phyloP scores from a whole-genome alignment of 1,140 invertebrate species.

The Latrodectus geometricus region DNA sequence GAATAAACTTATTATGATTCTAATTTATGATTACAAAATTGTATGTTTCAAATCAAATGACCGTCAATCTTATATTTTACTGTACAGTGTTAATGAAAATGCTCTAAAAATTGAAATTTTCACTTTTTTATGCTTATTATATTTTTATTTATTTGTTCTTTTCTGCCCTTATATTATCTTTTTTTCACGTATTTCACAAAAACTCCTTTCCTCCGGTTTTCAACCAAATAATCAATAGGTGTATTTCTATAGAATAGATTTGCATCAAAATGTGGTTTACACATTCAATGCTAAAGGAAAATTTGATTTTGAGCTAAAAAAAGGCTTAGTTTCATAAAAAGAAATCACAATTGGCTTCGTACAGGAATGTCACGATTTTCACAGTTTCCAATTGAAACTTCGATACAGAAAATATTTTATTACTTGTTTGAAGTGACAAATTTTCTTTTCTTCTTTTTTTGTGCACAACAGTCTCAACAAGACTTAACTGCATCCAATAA shows the following conservation, averaged over 20 bases:
- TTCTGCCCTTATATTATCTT: too few relatives aligned
- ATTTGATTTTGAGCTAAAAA: not conserved
- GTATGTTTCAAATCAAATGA: too few relatives aligned
- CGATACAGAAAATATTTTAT: slow-evolving; percentile 41
- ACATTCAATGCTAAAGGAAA: not conserved
- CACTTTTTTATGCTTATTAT: too few relatives aligned
- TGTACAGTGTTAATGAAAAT: too few relatives aligned
- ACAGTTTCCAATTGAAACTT: slow-evolving; percentile 40
- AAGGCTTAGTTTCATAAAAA: slow-evolving; percentile 3
- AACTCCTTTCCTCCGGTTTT: too few relatives aligned
- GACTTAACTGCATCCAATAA: slow-evolving; percentile 44
- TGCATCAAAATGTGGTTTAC: not conserved
- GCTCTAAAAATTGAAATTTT: too few relatives aligned
- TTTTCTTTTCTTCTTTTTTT: not conserved
- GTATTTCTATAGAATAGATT: not conserved
- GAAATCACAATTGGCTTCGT: slow-evolving; percentile 51
- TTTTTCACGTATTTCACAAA: too few relatives aligned
- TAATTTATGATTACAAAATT: too few relatives aligned
- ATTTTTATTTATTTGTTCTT: too few relatives aligned
- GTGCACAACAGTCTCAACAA: not conserved
- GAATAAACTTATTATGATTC: too few relatives aligned
- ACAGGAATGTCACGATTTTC: slow-evolving; percentile 31
- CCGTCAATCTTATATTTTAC: too few relatives aligned
- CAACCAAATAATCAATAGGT: too few relatives aligned
- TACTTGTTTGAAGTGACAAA: slow-evolving; percentile 16